Evolutionary conservation across 53 echinoderm and acorn worm species (phyloP), one percentile per base, ranked within the genome.

Genomic region (Crossaster papposus): DNA sequence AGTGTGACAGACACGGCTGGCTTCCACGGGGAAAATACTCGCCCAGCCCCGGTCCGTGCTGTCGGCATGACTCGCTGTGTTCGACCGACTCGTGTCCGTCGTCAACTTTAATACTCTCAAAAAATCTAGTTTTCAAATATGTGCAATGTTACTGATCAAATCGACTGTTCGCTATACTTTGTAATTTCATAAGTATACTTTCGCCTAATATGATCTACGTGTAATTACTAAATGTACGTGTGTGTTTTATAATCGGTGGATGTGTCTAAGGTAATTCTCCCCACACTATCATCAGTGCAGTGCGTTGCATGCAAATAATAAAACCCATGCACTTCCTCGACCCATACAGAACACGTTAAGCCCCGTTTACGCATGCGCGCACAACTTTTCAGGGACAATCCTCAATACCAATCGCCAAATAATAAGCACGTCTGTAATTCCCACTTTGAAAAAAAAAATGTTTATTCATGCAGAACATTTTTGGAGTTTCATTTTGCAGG

Each of bases 1-100:
- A 65, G 83, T 17, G 65, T 54, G 36, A 64, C 64, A 30, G 70
- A 36, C 33, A 20, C 29, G 12, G 37, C 50, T 28, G 34, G 28
- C 68, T 38, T 68, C 83, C 83, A 83, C 51, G n/a, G 65, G 65
- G 83, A 17, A 26, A 65, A 38, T 9, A n/a, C 65, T 83, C 83
- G 29, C 83, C 83, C 34, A 28, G 65, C 70, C 32, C 18, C 83
- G 68, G 83, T n/a, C 38, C 24, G 75, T 5, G n/a, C 65, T 0
- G 14, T 65, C 15, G 33, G 7, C 83, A 68, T 28, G 26, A 13
- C 18, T 34, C 14, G 44, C 65, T 36, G 24, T 28, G 34, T 36
- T 9, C 11, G 1, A 81, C 17, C 65, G 10, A 10, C 14, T 77
- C 77, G 12, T 36, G 77, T n/a, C n/a, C n/a, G n/a, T 18, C 15